These are phyloP conservation scores for Heliconius congener DNA, from an alignment of 1,140 invertebrate genomes.

Conservation along the genomic window DNA sequence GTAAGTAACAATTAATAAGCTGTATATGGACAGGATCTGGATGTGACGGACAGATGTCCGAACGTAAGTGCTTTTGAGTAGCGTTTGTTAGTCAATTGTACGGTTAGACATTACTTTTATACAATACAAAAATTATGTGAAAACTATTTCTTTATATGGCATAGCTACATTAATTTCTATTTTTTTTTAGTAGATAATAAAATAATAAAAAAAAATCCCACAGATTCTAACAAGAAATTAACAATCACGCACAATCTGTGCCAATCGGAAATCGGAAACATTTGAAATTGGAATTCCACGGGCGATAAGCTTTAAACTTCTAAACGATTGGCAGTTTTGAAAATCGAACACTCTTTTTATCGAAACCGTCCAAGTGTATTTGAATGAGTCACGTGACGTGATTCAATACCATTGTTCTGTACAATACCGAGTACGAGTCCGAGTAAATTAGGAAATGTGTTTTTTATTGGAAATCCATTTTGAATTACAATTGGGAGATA, in stretches of 20 bases:
- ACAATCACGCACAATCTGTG: slow-evolving; percentile 9
- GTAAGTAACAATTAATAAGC: slow-evolving; percentile 61
- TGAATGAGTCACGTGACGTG: slow-evolving; percentile 74
- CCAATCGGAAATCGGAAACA: slow-evolving; percentile 20
- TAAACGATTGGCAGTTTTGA: slow-evolving; percentile 38
- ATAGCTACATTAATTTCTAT: background rate
- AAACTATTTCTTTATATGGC: background rate
- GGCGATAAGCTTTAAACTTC: slow-evolving; percentile 24
- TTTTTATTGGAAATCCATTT: slow-evolving; percentile 75
- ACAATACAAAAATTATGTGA: slow-evolving; percentile 3
- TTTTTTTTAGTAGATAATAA: background rate
- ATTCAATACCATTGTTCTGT: slow-evolving; percentile 73
- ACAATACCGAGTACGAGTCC: slow-evolving; percentile 61
- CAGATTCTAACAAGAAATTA: slow-evolving; percentile 15
- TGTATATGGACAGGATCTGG: slow-evolving; percentile 48
- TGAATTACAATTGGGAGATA: slow-evolving; percentile 70
- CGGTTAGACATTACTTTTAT: slow-evolving; percentile 8
- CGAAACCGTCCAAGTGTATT: slow-evolving; percentile 60
- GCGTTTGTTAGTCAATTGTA: slow-evolving; percentile 22
- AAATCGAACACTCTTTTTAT: slow-evolving; percentile 49
- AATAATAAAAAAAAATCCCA: background rate
- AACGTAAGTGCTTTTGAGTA: slow-evolving; percentile 24
- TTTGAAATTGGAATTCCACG: slow-evolving; percentile 32
- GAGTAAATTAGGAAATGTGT: slow-evolving; percentile 78
- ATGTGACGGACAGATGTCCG: slow-evolving; percentile 56